Evolutionary conservation across 2,888 invertebrate genomes (phyloP).

Genomic region (Erpobdella octoculata): DNA sequence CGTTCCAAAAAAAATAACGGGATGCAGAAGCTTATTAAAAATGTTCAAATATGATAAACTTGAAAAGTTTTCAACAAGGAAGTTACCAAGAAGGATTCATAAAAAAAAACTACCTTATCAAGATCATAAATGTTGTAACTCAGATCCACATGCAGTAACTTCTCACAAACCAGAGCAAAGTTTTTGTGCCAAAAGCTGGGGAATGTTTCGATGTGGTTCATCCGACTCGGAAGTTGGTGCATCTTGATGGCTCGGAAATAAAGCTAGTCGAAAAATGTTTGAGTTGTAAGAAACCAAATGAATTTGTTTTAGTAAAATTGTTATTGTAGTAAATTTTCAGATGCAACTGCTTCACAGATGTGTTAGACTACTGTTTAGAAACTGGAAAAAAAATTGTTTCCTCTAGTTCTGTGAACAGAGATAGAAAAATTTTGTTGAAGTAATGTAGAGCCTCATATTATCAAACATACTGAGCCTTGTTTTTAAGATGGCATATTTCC

Average conservation of each 20-base stretch:
- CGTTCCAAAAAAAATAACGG: not conserved
- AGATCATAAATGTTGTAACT: slow-evolving; percentile 17
- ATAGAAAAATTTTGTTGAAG: no score
- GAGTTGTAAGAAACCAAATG: no score
- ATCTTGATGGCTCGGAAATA: slow-evolving; percentile 42
- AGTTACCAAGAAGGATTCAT: not conserved
- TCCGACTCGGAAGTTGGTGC: slow-evolving; percentile 31
- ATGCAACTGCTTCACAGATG: no score
- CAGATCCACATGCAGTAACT: slow-evolving; percentile 32
- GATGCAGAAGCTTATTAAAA: not conserved
- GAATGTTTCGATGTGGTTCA: slow-evolving; percentile 34
- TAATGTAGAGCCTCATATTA: no score
- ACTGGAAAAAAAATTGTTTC: no score
- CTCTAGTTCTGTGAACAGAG: no score
- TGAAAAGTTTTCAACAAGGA: not conserved
- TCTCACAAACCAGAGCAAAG: slow-evolving; percentile 43
- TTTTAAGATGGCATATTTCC: no score
- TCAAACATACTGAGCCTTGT: no score
- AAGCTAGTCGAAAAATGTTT: slow-evolving; percentile 37
- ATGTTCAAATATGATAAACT: no score
- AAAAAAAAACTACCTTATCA: slow-evolving; percentile 29
- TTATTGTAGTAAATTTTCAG: no score
- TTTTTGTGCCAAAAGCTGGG: slow-evolving; percentile 49
- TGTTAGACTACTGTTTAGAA: no score
- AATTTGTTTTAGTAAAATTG: no score